A percentile compares a stretch with the other conserved stretches of the same genome.
Evolutionary conservation across 2,888 invertebrate species (phyloP).

Genomic region (Bugulina stolonifera): DNA sequence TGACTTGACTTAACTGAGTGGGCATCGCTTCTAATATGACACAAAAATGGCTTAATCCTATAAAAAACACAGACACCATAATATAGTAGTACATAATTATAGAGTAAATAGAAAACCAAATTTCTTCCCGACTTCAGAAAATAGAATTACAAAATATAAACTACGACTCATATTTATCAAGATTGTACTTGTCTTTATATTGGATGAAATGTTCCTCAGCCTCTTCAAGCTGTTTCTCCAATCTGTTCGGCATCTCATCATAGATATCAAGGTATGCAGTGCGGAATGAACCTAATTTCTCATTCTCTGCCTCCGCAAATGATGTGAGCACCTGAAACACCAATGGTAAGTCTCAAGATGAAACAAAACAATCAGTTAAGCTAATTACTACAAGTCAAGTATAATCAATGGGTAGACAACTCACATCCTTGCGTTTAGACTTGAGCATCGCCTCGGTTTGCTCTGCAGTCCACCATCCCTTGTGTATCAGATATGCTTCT

Average conservation of each 20-base stretch:
- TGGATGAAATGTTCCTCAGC: constrained; percentile 76
- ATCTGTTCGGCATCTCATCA: constrained; percentile 70
- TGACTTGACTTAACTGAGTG: too few relatives aligned
- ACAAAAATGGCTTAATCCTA: too few relatives aligned
- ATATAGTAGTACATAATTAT: too few relatives aligned
- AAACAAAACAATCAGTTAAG: too few relatives aligned
- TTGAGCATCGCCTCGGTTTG: constrained; percentile 51
- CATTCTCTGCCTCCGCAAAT: constrained; percentile 78
- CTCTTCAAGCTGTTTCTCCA: constrained; percentile 74
- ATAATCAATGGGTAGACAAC: neutral
- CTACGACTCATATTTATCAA: constrained; percentile 54
- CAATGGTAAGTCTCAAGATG: too few relatives aligned
- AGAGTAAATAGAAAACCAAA: too few relatives aligned
- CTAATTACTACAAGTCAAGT: too few relatives aligned
- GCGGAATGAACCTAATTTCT: constrained; percentile 75
- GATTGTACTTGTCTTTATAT: constrained; percentile 72
- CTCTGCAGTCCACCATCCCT: constrained; percentile 74
- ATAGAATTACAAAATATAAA: neutral
- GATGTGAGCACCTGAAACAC: constrained; percentile 61
- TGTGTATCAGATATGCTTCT: constrained; percentile 69
- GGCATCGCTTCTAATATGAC: too few relatives aligned
- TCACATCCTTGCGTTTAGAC: constrained; percentile 63
- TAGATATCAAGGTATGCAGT: constrained; percentile 91
- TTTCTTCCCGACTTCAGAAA: too few relatives aligned
- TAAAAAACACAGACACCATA: too few relatives aligned